These are phyloP conservation scores for Mormyrops attenuatus DNA, from an alignment of 2,797 vertebrate genomes.

Conservation along the genomic window DNA sequence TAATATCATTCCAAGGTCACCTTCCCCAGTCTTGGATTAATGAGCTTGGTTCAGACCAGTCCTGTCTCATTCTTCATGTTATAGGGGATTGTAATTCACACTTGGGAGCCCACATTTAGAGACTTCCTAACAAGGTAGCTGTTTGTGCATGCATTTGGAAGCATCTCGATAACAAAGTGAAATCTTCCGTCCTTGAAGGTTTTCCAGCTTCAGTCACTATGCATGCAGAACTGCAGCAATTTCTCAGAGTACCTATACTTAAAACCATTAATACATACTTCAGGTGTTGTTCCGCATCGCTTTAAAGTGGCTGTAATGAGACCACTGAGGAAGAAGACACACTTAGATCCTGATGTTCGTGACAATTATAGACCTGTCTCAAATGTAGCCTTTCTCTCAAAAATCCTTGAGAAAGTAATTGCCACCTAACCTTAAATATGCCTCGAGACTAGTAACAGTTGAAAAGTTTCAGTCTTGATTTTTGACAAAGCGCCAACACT, in stretches of 20 bases:
- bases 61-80: not conserved
- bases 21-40: not conserved
- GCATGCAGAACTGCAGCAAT: not conserved
- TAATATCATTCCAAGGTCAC: conserved; percentile 7
- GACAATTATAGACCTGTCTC: not conserved
- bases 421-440: not conserved
- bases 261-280: not conserved
- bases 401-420: not conserved
- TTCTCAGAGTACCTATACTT: not conserved
- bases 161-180: not conserved
- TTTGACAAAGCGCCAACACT: not conserved
- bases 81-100: not conserved
- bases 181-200: not conserved
- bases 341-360: not conserved
- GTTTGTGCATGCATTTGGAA: not conserved
- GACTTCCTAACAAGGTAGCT: not conserved
- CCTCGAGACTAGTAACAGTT: not conserved
- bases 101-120: not conserved
- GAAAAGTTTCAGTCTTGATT: not conserved
- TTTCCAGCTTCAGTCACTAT: not conserved
- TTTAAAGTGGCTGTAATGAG: not conserved
- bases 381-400: not conserved
- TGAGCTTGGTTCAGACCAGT: conserved; percentile 1
- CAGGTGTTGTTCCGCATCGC: not conserved
- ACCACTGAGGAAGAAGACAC: not conserved